Percentiles rank a stretch among this genome's conserved stretches.
Evolutionary conservation across 2,797 vertebrate genomes (phyloP).

Genomic region (Anniella stebbinsi): DNA sequence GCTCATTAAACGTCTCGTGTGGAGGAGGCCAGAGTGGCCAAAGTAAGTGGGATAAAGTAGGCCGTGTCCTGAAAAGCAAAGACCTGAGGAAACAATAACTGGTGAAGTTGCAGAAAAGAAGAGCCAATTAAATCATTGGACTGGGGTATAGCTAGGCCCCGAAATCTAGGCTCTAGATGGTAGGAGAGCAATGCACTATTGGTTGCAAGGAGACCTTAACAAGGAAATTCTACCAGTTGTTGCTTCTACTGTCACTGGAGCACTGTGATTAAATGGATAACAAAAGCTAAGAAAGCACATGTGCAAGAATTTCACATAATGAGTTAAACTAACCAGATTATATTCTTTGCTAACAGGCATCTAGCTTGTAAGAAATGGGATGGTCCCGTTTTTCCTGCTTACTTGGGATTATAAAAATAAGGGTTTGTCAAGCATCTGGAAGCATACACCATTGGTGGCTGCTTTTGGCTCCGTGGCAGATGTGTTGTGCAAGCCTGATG

Average conservation of each 20-base stretch:
- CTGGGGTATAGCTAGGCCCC: too few species aligned
- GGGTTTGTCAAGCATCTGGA: neutral
- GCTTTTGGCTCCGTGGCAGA: neutral
- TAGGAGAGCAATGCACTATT: neutral
- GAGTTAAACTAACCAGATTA: neutral
- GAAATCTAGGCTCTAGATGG: neutral
- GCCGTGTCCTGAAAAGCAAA: neutral
- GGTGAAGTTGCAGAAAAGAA: neutral
- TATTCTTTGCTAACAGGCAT: neutral
- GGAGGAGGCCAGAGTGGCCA: too few species aligned
- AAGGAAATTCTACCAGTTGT: constrained; percentile 3
- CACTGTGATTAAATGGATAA: neutral
- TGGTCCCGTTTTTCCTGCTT: neutral
- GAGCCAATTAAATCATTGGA: neutral
- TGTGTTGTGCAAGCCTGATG: neutral
- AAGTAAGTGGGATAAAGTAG: neutral
- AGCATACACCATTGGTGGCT: neutral
- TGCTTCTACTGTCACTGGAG: neutral
- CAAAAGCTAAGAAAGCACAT: neutral
- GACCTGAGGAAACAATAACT: neutral
- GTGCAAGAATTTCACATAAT: neutral
- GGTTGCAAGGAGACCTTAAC: neutral
- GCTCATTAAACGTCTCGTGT: too few species aligned
- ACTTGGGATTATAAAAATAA: neutral
- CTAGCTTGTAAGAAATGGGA: neutral